A percentile compares a stretch with the other conserved stretches of the same genome.
Conservation (phyloP, 1,140 invertebrate genomes). For the Meloidogyne chitwoodi region DNA sequence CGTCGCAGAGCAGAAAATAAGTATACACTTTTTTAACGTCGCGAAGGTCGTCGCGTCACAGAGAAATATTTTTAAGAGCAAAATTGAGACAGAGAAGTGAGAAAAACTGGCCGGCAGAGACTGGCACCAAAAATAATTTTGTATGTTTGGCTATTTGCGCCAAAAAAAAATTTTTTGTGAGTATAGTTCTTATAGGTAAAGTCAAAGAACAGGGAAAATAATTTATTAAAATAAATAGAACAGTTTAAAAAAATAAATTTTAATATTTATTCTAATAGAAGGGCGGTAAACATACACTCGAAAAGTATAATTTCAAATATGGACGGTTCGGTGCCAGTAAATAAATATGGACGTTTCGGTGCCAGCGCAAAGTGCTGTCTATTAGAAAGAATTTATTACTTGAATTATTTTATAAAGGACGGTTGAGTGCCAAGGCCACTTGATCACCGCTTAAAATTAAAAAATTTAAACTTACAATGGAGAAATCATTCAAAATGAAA, state of each 20-base stretch:
- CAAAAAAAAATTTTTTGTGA: background rate
- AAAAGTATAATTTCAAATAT: no score
- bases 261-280: no score
- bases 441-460: no score
- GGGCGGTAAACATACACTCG: no score
- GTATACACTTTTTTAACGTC: background rate
- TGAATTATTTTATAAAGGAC: no score
- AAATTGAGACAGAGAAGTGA: background rate
- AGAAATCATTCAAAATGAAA: no score
- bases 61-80: background rate
- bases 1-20: background rate
- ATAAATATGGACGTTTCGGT: background rate
- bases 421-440: no score
- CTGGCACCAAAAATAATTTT: background rate
- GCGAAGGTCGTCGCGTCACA: background rate
- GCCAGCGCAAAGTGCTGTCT: no score
- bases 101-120: background rate
- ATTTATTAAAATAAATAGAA: background rate
- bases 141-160: background rate
- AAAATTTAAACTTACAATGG: no score
- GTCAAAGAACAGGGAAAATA: background rate
- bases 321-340: background rate
- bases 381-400: no score
- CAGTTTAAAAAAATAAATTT: background rate
- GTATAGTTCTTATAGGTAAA: background rate